phyloP scores from a whole-genome alignment of 2,113 vertebrate genomes.

The Larimichthys crocea region DNA sequence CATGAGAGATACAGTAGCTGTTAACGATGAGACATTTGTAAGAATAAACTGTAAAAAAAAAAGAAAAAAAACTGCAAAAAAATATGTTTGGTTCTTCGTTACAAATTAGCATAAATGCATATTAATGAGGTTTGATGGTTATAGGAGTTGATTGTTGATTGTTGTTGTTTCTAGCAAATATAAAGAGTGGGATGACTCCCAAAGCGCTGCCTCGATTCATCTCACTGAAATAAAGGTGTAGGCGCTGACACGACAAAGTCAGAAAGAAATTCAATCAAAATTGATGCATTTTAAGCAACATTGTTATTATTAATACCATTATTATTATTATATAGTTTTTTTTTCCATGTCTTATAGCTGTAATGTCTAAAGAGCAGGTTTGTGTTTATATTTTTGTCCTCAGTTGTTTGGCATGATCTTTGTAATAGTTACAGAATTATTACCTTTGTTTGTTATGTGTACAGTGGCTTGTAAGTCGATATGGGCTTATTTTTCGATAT shows the following conservation, averaged over 20 bases:
- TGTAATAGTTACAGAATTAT: too few species aligned
- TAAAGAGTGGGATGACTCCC: constrained; percentile 54
- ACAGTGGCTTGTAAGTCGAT: too few species aligned
- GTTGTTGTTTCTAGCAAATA: constrained; percentile 71
- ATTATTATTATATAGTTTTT: too few species aligned
- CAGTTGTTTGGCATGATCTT: too few species aligned
- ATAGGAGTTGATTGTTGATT: constrained; percentile 37
- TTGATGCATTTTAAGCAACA: not conserved
- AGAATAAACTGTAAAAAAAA: constrained; percentile 7
- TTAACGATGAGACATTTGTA: not conserved
- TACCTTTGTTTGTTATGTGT: too few species aligned
- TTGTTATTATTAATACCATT: too few species aligned
- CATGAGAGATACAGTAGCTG: constrained; percentile 1
- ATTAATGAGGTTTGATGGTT: constrained; percentile 47
- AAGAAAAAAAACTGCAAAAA: too few species aligned
- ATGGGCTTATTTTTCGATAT: too few species aligned
- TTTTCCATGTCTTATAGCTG: too few species aligned
- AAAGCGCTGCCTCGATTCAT: constrained; percentile 15
- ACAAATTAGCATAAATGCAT: constrained; percentile 22
- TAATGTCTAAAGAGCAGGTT: too few species aligned
- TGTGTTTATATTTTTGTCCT: too few species aligned
- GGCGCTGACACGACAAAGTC: constrained; percentile 26
- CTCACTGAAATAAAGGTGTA: constrained; percentile 18
- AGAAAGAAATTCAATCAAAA: constrained; percentile 9
- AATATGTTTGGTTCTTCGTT: not conserved